Evolutionary conservation across 2,113 vertebrate genomes (phyloP).

Genomic region (Gymnorhina tibicen): DNA sequence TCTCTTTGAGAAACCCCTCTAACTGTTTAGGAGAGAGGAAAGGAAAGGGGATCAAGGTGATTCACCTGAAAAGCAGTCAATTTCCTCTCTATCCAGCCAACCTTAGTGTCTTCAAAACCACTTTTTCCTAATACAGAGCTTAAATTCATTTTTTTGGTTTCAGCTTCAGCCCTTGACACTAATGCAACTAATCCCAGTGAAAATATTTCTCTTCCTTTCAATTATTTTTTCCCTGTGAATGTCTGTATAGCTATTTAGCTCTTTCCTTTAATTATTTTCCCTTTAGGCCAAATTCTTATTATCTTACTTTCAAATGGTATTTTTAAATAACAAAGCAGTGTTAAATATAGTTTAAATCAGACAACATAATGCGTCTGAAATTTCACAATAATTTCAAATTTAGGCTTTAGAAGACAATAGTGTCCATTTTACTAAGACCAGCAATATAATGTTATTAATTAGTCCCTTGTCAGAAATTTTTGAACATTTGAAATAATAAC

Average conservation of each 20-base stretch:
- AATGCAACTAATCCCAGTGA: neutral
- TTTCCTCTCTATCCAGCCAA: neutral
- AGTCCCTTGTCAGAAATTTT: neutral
- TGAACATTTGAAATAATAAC: neutral
- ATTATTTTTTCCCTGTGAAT: neutral
- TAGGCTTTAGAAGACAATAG: neutral
- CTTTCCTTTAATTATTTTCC: constrained; percentile 2
- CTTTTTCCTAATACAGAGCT: neutral
- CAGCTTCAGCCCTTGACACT: neutral
- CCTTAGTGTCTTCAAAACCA: neutral
- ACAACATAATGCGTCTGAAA: neutral
- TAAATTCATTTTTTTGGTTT: neutral
- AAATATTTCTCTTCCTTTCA: neutral
- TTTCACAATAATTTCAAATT: neutral
- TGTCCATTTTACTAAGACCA: neutral
- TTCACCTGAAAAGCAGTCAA: neutral
- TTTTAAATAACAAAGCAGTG: neutral
- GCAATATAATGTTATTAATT: neutral
- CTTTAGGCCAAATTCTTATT: neutral
- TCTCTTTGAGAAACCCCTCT: neutral
- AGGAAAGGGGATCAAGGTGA: neutral
- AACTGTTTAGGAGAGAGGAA: neutral
- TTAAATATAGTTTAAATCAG: constrained; percentile 6
- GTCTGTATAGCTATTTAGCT: neutral
- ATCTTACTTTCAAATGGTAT: constrained; percentile 1